These are phyloP conservation scores for Drosophila ustulata DNA, from an alignment of 2,888 invertebrate genomes.

Conservation along the genomic window DNA sequence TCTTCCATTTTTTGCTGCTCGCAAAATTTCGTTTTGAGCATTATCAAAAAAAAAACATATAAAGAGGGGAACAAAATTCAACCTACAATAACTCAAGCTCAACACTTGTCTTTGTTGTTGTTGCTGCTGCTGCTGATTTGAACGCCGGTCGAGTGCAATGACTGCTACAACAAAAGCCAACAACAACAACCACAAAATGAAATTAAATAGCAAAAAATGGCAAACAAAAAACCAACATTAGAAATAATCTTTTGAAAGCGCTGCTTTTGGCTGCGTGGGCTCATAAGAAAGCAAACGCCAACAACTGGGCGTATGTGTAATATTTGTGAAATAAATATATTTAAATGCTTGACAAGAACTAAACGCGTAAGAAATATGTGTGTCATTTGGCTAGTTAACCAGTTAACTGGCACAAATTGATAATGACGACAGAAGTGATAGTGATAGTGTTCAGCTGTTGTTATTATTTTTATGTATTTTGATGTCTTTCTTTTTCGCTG, in stretches of 20 bases:
- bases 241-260: constrained; percentile 30
- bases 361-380: constrained; percentile 27
- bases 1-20: constrained; percentile 35
- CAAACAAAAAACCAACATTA: constrained; percentile 32
- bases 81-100: constrained; percentile 51
- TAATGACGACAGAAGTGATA: constrained; percentile 55
- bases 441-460: constrained; percentile 57
- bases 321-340: constrained; percentile 14
- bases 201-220: constrained; percentile 30
- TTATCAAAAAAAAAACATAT: constrained; percentile 53
- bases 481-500: constrained; percentile 35
- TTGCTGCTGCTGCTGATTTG: constrained; percentile 39
- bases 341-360: constrained; percentile 20
- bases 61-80: constrained; percentile 6
- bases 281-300: background rate
- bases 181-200: constrained; percentile 34
- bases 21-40: constrained; percentile 66
- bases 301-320: constrained; percentile 44
- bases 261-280: constrained; percentile 25
- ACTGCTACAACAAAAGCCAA: constrained; percentile 58
- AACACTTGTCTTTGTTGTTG: constrained; percentile 26
- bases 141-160: constrained; percentile 61
- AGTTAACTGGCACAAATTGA: constrained; percentile 35
- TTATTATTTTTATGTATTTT: constrained; percentile 44
- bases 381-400: constrained; percentile 40